Percentiles rank a stretch among this genome's conserved stretches.
phyloP scores from a whole-genome alignment of 2,797 vertebrate species.

The Gymnoscopelus braueri region DNA sequence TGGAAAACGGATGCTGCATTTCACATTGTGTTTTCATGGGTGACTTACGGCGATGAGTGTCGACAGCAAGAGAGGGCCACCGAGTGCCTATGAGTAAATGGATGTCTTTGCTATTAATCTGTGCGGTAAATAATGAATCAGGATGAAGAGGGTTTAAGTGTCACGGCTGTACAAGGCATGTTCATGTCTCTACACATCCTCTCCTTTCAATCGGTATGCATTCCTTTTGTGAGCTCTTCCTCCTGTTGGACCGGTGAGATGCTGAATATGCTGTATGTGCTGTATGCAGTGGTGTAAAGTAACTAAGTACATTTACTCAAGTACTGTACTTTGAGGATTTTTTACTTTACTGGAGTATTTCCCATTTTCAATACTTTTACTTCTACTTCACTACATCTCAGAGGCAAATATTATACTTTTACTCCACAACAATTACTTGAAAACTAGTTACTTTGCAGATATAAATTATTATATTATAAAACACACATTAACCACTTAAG shows the following conservation, averaged over 20 bases:
- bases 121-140: constrained; percentile 63
- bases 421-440: too few species aligned
- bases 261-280: constrained; percentile 31
- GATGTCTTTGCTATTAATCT: constrained; percentile 66
- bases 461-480: too few species aligned
- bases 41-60: constrained; percentile 55
- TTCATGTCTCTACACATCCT: constrained; percentile 11
- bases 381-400: too few species aligned
- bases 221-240: constrained; percentile 15
- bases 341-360: too few species aligned
- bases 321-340: too few species aligned
- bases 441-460: too few species aligned
- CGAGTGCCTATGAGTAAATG: constrained; percentile 58
- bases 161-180: constrained; percentile 27
- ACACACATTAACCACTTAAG: too few species aligned
- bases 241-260: constrained; percentile 50
- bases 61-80: constrained; percentile 55
- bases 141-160: constrained; percentile 34
- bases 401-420: too few species aligned
- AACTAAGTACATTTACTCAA: too few species aligned
- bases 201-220: constrained; percentile 29
- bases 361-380: too few species aligned
- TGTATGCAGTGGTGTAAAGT: too few species aligned
- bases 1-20: constrained; percentile 32
- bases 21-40: constrained; percentile 51